Percentiles rank a stretch among this genome's conserved stretches.
These are phyloP conservation scores for Monochamus saltuarius DNA, from an alignment of 1,140 invertebrate genomes.

Conservation along the genomic window DNA sequence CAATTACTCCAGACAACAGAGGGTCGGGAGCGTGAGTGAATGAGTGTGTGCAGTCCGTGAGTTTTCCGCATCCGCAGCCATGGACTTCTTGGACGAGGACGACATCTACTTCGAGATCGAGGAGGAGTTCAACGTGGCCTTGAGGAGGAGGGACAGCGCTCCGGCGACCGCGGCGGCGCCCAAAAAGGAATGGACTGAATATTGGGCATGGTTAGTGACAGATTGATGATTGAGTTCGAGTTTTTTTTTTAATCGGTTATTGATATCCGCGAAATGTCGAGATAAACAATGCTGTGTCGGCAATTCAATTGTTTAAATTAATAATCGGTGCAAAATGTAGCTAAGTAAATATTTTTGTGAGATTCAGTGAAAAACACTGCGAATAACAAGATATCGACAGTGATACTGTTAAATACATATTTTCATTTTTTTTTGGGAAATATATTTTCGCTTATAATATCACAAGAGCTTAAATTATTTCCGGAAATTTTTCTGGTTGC, in stretches of 20 bases:
- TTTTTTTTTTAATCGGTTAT: background rate
- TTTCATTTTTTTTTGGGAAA: too few species aligned
- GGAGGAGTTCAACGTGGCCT: conserved; percentile 30
- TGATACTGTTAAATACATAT: too few species aligned
- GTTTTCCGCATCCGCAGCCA: conserved; percentile 7
- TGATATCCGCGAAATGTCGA: too few species aligned
- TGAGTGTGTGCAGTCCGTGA: background rate
- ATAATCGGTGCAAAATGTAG: too few species aligned
- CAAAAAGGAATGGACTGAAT: conserved; percentile 39
- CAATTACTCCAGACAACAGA: background rate
- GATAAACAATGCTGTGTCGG: too few species aligned
- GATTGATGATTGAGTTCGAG: background rate
- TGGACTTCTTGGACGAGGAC: conserved; percentile 23
- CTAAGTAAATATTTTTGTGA: too few species aligned
- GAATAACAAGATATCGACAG: too few species aligned
- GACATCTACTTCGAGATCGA: conserved; percentile 29
- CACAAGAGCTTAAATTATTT: too few species aligned
- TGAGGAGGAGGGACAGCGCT: conserved; percentile 22
- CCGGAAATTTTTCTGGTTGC: too few species aligned
- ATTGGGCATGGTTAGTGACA: conserved; percentile 41
- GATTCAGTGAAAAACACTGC: too few species aligned
- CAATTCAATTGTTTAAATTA: too few species aligned
- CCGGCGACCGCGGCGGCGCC: background rate
- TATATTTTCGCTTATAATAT: too few species aligned
- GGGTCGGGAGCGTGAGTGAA: background rate